Conservation (phyloP, 2,888 invertebrate species). For the Rugalucina vietnamica region DNA sequence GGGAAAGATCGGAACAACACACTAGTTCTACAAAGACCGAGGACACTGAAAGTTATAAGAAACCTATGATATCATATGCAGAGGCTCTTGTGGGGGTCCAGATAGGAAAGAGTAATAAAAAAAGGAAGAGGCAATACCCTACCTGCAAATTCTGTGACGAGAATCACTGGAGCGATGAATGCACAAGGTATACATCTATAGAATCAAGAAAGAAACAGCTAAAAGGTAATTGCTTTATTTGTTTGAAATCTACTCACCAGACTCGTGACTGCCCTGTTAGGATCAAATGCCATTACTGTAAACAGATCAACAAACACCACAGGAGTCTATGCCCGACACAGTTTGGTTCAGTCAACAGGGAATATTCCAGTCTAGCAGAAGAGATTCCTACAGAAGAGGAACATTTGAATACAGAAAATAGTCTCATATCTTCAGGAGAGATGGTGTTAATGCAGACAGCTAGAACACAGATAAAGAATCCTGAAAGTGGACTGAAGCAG, state of each 20-base stretch:
- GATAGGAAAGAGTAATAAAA: too few species aligned
- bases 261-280: too few species aligned
- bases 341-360: too few species aligned
- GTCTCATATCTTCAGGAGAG: background rate
- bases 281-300: too few species aligned
- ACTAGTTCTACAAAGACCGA: background rate
- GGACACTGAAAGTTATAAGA: background rate
- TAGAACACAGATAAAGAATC: background rate
- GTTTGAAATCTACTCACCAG: too few species aligned
- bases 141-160: background rate
- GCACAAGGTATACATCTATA: background rate
- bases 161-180: background rate
- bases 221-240: too few species aligned
- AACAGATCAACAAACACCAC: too few species aligned
- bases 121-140: background rate
- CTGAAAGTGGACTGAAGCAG: background rate
- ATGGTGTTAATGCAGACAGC: slow-evolving; percentile 17
- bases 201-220: too few species aligned
- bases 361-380: too few species aligned
- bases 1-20: background rate
- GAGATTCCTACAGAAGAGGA: background rate
- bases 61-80: background rate
- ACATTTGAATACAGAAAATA: background rate
- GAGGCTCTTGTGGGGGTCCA: too few species aligned
- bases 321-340: too few species aligned